Evolutionary conservation across 2,888 invertebrate genomes (phyloP).

Genomic region (Lydus trimaculatus): DNA sequence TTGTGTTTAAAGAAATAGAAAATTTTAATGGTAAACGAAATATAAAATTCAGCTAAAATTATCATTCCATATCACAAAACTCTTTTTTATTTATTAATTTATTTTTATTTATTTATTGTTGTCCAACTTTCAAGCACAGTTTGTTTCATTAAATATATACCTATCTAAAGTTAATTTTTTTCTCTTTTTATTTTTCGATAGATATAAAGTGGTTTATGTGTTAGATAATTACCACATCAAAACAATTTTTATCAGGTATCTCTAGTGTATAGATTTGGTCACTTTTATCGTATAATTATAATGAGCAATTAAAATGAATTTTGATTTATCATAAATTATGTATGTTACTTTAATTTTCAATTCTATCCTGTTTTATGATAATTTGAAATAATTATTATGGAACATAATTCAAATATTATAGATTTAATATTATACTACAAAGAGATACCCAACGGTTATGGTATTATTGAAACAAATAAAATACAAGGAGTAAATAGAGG

Average conservation of each 20-base stretch:
- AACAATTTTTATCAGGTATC: neutral
- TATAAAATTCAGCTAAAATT: no score
- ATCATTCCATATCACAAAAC: neutral
- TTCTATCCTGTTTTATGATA: neutral
- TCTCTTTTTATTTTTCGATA: neutral
- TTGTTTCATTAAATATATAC: neutral
- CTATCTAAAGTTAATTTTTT: neutral
- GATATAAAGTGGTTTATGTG: neutral
- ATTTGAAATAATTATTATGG: constrained; percentile 14
- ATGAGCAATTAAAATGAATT: no score
- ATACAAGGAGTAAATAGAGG: constrained; percentile 19
- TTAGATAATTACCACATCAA: neutral
- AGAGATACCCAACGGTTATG: constrained; percentile 15
- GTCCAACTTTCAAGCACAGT: neutral
- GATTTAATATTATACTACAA: constrained; percentile 10
- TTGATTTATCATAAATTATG: no score
- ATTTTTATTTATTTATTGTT: neutral
- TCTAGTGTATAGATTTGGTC: neutral
- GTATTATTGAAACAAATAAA: constrained; percentile 11
- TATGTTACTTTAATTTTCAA: neutral
- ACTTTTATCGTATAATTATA: neutral
- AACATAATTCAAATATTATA: constrained; percentile 7
- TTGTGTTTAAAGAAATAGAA: no score
- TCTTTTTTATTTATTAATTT: neutral
- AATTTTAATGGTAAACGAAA: no score